phyloP scores from a whole-genome alignment of 2,113 vertebrate species.

The Thalassoma bifasciatum region DNA sequence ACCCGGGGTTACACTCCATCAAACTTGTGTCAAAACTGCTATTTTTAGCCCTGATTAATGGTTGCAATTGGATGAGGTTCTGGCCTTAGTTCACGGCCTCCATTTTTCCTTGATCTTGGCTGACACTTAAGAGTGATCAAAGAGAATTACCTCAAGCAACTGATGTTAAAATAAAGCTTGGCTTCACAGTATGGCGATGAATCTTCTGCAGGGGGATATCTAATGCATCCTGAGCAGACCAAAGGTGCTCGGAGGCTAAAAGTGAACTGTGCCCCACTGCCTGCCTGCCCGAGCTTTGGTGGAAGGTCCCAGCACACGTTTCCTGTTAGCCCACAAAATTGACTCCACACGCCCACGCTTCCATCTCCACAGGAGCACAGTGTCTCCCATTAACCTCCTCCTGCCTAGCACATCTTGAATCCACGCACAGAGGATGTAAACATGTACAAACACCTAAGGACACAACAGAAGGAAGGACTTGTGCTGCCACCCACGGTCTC shows the following conservation, averaged over 20 bases:
- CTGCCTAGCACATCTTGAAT: slow-evolving; percentile 41
- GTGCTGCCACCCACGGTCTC: slow-evolving; percentile 45
- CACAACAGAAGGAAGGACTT: slow-evolving; percentile 58
- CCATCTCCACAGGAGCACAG: slow-evolving; percentile 39
- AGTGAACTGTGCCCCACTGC: slow-evolving; percentile 61
- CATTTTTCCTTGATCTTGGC: slow-evolving; percentile 28
- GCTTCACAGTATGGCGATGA: slow-evolving; percentile 19
- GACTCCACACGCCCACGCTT: slow-evolving; percentile 50
- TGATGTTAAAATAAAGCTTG: slow-evolving; percentile 29
- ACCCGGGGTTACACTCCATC: slow-evolving; percentile 27
- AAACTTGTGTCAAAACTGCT: slow-evolving; percentile 23
- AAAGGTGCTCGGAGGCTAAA: slow-evolving; percentile 9
- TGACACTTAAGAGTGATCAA: slow-evolving; percentile 56
- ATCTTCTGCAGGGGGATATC: slow-evolving; percentile 10
- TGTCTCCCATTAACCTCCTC: slow-evolving; percentile 63
- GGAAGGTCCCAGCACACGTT: slow-evolving; percentile 48
- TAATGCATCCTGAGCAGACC: slow-evolving; percentile 6
- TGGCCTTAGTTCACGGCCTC: slow-evolving; percentile 23
- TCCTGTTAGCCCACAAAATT: slow-evolving; percentile 69
- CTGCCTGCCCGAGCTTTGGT: slow-evolving; percentile 27
- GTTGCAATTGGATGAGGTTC: slow-evolving; percentile 27
- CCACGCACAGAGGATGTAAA: slow-evolving; percentile 49
- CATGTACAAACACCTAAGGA: slow-evolving; percentile 53
- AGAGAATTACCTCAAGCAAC: slow-evolving; percentile 44
- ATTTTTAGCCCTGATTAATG: slow-evolving; percentile 54